Evolutionary conservation across 2,797 vertebrate genomes (phyloP), one percentile per base, ranked within the genome.

Genomic region (Gallinago nigripennis): DNA sequence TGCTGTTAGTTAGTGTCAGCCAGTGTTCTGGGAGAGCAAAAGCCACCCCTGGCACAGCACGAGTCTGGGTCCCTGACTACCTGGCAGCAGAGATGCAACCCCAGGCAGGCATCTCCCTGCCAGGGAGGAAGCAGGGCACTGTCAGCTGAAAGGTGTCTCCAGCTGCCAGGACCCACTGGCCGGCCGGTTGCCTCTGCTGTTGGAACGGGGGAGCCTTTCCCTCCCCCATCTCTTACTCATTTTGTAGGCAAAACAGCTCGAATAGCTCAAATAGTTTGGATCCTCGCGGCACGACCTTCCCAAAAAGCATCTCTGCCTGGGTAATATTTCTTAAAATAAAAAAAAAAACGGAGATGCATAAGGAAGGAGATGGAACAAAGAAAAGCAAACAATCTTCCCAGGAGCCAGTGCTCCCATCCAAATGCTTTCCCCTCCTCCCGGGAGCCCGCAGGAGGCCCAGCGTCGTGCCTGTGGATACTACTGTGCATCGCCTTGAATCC

Each of bases 251-350:
- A 78, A 96, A 63, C 81, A 80, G 76, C 82, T 96, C 79, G 56
- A 96, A 96, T 96, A 95, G 50, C 92, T 95, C 82, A 39, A 94
- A 96, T 96, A 94, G 25, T 93, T 95, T 95, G 94, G 92, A 96
- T 95, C 94, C 86, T 88, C 69, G 2, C 2, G 5, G 76, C 61
- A 77, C 35, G 1, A 24, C 88, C 95, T 95, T 89, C 90, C 78
- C 85, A 87, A 96, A 92, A 91, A 70, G 57, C 82, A 39, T 73
- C 65, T 94, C 84, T 0, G 12, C 41, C 0, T 25, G 85, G 88
- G 82, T 90, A 95, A 81, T 89, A 97, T 94, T 97, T 97, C 96
- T 96, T 94, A 95, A 97, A 97, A 95, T 95, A 37, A 94, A 97
- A 95, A 94, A 97, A 95, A 94, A 97, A 95, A 94, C 27, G 0